phyloP scores from a whole-genome alignment of 2,888 invertebrate species.

The Cheiracanthium punctorium region DNA sequence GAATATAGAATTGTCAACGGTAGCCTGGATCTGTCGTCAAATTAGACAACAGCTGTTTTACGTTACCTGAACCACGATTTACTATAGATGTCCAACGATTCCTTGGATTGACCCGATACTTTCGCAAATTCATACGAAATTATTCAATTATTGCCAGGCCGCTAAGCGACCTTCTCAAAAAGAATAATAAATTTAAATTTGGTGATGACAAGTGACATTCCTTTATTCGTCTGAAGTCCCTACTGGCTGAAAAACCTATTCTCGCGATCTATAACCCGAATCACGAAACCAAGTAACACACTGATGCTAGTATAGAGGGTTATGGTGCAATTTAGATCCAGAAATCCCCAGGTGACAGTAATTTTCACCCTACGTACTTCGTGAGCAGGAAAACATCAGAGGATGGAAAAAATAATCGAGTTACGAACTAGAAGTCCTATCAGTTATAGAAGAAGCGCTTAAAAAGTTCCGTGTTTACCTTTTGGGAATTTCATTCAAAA shows the following conservation, averaged over 20 bases:
- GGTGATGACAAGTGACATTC: background rate
- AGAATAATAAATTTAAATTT: background rate
- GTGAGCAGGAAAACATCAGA: background rate
- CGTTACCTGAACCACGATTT: background rate
- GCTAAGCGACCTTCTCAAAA: background rate
- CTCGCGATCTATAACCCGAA: background rate
- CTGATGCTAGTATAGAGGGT: background rate
- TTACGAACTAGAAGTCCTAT: no score
- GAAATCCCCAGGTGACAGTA: background rate
- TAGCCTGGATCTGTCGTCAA: background rate
- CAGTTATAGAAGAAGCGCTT: no score
- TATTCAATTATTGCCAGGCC: background rate
- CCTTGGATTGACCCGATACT: background rate
- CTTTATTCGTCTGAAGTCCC: background rate
- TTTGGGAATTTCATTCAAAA: no score
- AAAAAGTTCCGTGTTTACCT: no score
- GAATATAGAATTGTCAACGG: background rate
- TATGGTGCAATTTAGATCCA: background rate
- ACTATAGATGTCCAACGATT: background rate
- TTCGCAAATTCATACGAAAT: background rate
- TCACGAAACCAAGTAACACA: background rate
- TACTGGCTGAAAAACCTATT: background rate
- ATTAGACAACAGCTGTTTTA: background rate
- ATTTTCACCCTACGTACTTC: background rate
- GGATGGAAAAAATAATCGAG: no score